Evolutionary conservation across 2,797 vertebrate species (phyloP).

Genomic region (Lepus oiostolus): DNA sequence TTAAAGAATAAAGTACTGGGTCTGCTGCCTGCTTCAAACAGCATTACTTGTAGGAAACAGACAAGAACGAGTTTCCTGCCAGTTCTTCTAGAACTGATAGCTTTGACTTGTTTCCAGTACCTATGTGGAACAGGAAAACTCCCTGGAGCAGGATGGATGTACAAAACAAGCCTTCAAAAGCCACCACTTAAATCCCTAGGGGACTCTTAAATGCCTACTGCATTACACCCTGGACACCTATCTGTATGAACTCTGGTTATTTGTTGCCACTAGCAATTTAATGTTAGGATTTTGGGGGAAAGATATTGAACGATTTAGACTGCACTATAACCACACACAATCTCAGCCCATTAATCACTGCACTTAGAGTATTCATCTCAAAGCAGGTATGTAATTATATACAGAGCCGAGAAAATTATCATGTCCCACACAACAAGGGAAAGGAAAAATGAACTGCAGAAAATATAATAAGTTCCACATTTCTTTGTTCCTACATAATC

Average conservation of each 20-base stretch:
- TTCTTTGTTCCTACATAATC: background rate
- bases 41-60: constrained; percentile 37
- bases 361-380: constrained; percentile 4
- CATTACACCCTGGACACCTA: background rate
- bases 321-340: background rate
- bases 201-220: background rate
- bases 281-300: constrained; percentile 41
- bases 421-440: background rate
- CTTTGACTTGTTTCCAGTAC: constrained; percentile 26
- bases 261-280: background rate
- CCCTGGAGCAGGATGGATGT: constrained; percentile 2
- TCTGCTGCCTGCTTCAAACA: background rate
- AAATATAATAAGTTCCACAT: background rate
- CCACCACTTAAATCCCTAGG: background rate
- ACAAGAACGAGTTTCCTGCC: constrained; percentile 34
- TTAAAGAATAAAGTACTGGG: background rate
- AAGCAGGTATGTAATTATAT: constrained; percentile 52
- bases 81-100: background rate
- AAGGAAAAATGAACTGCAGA: constrained; percentile 14
- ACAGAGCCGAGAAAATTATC: constrained; percentile 45
- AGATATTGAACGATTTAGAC: background rate
- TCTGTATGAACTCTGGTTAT: background rate
- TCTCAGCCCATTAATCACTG: constrained; percentile 19
- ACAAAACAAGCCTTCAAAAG: constrained; percentile 38
- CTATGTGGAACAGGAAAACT: constrained; percentile 15